Evolutionary conservation across 2,888 invertebrate species (phyloP).

Genomic region (Trilocha varians): DNA sequence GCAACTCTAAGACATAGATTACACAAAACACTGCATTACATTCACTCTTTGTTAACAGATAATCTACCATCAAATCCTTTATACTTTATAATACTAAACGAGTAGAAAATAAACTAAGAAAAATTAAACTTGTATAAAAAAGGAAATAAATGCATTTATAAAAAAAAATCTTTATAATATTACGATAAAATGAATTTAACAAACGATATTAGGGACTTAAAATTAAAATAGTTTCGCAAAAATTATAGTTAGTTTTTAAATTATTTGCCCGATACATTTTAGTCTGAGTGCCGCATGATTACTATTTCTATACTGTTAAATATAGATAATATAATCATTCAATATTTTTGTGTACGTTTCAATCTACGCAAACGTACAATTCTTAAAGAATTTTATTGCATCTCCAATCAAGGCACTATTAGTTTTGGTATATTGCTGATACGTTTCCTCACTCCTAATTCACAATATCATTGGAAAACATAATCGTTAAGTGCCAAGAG

Average conservation of each 20-base stretch:
- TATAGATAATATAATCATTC: slow-evolving; percentile 71
- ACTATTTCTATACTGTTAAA: slow-evolving; percentile 71
- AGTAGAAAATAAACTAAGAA: slow-evolving; percentile 65
- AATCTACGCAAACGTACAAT: slow-evolving; percentile 43
- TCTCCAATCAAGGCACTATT: slow-evolving; percentile 67
- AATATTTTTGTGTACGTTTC: slow-evolving; percentile 25
- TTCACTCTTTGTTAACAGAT: slow-evolving; percentile 59
- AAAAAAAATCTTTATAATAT: slow-evolving; percentile 61
- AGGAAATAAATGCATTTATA: slow-evolving; percentile 71
- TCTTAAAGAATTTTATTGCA: slow-evolving; percentile 36
- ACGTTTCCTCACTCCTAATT: slow-evolving; percentile 68
- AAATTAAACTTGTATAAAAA: slow-evolving; percentile 59
- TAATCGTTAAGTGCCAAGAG: slow-evolving; percentile 53
- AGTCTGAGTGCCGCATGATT: slow-evolving; percentile 67
- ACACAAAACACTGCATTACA: slow-evolving; percentile 14
- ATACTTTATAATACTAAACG: slow-evolving; percentile 43
- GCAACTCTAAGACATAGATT: not conserved
- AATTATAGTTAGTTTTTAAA: slow-evolving; percentile 40
- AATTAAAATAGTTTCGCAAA: slow-evolving; percentile 43
- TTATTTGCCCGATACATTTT: slow-evolving; percentile 42
- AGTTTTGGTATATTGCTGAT: slow-evolving; percentile 73
- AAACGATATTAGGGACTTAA: slow-evolving; percentile 48
- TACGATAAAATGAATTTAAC: slow-evolving; percentile 61
- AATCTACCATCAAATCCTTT: slow-evolving; percentile 63
- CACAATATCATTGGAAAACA: slow-evolving; percentile 60